Evolutionary conservation across 2,797 vertebrate genomes (phyloP), one percentile per base, ranked within the genome.

Genomic region (Anolis apletophallus): DNA sequence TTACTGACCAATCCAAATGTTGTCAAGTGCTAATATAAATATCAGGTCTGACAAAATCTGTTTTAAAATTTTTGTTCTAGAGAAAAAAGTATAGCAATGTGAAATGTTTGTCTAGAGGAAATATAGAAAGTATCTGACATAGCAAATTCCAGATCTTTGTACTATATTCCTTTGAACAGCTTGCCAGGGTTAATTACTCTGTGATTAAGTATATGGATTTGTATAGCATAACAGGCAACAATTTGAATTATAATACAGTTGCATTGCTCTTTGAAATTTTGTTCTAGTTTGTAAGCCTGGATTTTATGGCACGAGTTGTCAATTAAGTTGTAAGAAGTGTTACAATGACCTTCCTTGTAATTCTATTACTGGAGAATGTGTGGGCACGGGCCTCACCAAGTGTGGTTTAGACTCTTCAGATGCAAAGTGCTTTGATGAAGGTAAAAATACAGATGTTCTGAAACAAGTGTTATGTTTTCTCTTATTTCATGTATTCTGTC

Each of bases 301-400:
- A 75, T 86, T 86, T 73, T 32, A 75, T 75, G 85, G 88, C 11
- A 86, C 88, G 32, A 83, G 69, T 57, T 89, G 88, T 83, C 81
- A 89, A 4, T 83, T 79, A 21, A 11, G 0, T 57, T 89, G 88
- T 40, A 23, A 7, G 29, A 9, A 19, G 3, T 89, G 88, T 67
- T 9, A 17, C n/a, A 76, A 69, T 75, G 2, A 46, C 1, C 57
- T 89, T 54, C 84, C 88, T 50, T 89, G 88, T 21, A 61, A 79
- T 75, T 75, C 81, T 80, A 13, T 86, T 57, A 89, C 81, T 75
- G 88, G 88, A 59, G 71, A 71, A 59, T 89, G 88, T 71, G 61
- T 89, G 50, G 81, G 36, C 32, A 36, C 14, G 74, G 32, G 29
- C 40, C n/a, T 59, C 10, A 74, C 71, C 55, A 69, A 50, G 32